These are phyloP conservation scores for Solea solea DNA, from an alignment of 2,113 vertebrate species.

Conservation along the genomic window DNA sequence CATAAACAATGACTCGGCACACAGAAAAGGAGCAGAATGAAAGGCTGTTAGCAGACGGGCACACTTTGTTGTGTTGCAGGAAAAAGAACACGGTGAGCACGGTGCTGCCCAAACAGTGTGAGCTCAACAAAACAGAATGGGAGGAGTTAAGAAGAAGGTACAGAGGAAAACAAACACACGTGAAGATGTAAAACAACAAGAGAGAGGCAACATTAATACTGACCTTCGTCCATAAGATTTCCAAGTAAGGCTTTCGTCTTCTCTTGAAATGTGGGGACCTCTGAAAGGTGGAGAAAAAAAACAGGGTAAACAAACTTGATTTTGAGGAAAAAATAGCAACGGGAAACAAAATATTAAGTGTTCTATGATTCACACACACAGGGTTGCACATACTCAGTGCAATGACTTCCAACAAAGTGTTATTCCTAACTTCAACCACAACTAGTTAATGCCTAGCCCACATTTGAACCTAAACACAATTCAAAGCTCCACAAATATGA, in stretches of 20 bases:
- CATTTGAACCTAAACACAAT: too few species aligned
- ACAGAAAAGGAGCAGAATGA: not conserved
- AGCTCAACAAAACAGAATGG: not conserved
- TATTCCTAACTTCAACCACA: too few species aligned
- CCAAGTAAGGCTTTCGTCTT: conserved; percentile 81
- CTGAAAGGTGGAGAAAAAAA: conserved; percentile 59
- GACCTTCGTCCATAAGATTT: conserved; percentile 89
- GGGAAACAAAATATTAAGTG: not conserved
- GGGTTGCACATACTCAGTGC: too few species aligned
- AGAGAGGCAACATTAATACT: conserved; percentile 23
- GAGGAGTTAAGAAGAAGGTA: not conserved
- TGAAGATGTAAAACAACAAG: not conserved
- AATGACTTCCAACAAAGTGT: too few species aligned
- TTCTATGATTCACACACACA: too few species aligned
- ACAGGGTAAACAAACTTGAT: conserved; percentile 9
- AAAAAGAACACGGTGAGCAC: not conserved
- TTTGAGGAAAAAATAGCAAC: not conserved
- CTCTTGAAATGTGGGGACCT: conserved; percentile 84
- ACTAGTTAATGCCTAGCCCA: too few species aligned
- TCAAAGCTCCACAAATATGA: too few species aligned
- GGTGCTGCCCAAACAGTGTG: not conserved
- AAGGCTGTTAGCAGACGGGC: not conserved
- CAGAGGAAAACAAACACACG: too few species aligned
- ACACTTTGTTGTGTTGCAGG: not conserved
- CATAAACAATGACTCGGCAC: conserved; percentile 28